Evolutionary conservation across 2,797 vertebrate species (phyloP).

Genomic region (Phoxinus dragarum): DNA sequence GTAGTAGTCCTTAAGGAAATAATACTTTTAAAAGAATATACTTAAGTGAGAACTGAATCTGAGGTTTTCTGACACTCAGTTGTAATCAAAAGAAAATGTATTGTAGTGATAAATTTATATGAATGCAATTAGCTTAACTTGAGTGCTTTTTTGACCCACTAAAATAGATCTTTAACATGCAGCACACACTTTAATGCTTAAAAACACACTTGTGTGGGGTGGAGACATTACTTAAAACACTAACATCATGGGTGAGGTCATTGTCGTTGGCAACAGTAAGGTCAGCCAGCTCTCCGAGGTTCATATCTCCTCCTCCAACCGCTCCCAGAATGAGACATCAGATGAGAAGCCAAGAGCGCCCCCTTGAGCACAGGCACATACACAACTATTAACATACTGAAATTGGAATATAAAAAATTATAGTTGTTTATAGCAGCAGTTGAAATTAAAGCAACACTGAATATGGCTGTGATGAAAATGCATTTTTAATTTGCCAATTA

Average conservation of each 20-base stretch:
- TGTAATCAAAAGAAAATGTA: too few relatives aligned
- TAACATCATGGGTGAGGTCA: slow-evolving; percentile 89
- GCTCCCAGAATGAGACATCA: slow-evolving; percentile 91
- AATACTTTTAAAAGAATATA: too few relatives aligned
- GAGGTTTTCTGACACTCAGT: too few relatives aligned
- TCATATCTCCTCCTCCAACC: slow-evolving; percentile 88
- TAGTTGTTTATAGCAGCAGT: background rate
- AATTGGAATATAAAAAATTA: background rate
- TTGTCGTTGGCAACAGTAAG: slow-evolving; percentile 93
- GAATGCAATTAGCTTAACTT: too few relatives aligned
- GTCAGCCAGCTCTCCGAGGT: slow-evolving; percentile 91
- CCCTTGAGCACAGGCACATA: slow-evolving; percentile 64
- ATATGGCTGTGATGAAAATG: background rate
- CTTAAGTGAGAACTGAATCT: too few relatives aligned
- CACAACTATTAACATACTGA: background rate
- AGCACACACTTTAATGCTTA: background rate
- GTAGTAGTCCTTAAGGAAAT: too few relatives aligned
- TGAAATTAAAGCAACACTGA: background rate
- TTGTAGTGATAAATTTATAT: too few relatives aligned
- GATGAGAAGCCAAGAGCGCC: slow-evolving; percentile 88
- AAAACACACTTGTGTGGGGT: background rate
- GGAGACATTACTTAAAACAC: slow-evolving; percentile 51
- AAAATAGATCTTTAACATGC: too few relatives aligned
- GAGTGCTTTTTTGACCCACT: too few relatives aligned
- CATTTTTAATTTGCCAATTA: background rate